These are phyloP conservation scores for Dysidea cf. avara DNA, from an alignment of 37 sponge, comb jelly and placozoan species.

Conservation along the genomic window DNA sequence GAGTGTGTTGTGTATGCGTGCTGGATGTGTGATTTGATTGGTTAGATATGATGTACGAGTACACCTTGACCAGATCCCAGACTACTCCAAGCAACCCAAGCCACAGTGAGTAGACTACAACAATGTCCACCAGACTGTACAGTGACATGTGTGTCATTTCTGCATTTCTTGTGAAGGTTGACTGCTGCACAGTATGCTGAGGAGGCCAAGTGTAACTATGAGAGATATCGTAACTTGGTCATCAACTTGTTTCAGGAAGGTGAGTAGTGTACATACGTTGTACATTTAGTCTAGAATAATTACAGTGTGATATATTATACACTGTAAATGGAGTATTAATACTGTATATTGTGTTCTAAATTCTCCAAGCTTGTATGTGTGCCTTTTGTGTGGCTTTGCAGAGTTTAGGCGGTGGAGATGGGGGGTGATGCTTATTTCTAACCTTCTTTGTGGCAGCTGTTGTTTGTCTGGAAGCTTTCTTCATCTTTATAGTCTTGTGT, in stretches of 20 bases:
- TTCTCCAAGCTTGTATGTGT: too few relatives aligned
- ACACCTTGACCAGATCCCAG: conserved; percentile 81
- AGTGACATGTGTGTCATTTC: neutral
- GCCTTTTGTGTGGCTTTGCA: too few relatives aligned
- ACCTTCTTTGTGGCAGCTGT: too few relatives aligned
- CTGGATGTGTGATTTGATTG: neutral
- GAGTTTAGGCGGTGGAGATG: too few relatives aligned
- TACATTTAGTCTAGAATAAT: neutral
- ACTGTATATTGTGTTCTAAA: too few relatives aligned
- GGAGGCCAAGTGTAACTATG: conserved; percentile 80
- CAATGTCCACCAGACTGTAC: neutral
- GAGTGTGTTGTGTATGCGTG: neutral
- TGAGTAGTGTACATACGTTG: neutral
- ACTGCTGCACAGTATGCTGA: conserved; percentile 40
- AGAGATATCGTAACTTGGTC: conserved; percentile 77
- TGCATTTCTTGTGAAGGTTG: conserved; percentile 6
- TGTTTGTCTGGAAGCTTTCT: too few relatives aligned
- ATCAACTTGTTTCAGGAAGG: conserved; percentile 64
- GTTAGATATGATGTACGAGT: conserved; percentile 86
- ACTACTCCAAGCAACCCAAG: conserved; percentile 38
- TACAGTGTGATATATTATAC: too few relatives aligned
- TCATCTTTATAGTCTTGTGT: too few relatives aligned
- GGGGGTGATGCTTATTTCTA: too few relatives aligned
- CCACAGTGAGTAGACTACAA: conserved; percentile 34
- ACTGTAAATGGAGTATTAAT: too few relatives aligned